phyloP scores from a whole-genome alignment of 1,140 invertebrate genomes.

The Eumeta japonica region DNA sequence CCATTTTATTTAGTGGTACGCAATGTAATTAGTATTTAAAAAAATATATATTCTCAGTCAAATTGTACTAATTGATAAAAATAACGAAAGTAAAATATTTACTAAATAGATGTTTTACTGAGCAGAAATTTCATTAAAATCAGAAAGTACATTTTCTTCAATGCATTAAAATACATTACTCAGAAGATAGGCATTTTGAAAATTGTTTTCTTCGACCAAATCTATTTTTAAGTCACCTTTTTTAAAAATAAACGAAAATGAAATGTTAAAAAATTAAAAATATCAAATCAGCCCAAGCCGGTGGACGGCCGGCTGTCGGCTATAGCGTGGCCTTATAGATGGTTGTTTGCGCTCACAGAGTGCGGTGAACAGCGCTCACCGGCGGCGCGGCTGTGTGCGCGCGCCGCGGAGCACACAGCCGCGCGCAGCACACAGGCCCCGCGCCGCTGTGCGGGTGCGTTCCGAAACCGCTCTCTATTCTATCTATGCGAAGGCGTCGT shows the following conservation, averaged over 20 bases:
- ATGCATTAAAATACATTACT: not conserved
- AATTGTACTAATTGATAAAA: too few species aligned
- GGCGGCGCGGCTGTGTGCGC: conserved; percentile 40
- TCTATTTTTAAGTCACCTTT: too few species aligned
- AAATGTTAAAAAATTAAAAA: conserved; percentile 9
- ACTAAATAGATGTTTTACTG: too few species aligned
- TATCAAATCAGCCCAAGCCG: conserved; percentile 29
- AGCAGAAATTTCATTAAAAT: not conserved
- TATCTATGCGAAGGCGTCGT: conserved; percentile 57
- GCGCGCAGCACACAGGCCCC: conserved; percentile 13
- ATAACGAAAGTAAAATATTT: too few species aligned
- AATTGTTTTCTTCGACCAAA: conserved; percentile 1
- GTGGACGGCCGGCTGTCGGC: conserved; percentile 45
- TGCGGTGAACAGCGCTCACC: conserved; percentile 57
- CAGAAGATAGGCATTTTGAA: too few species aligned
- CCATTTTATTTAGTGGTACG: too few species aligned
- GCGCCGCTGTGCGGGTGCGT: conserved; percentile 39
- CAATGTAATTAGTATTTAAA: too few species aligned
- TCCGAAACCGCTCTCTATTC: conserved; percentile 57
- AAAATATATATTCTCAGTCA: too few species aligned
- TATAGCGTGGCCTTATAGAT: conserved; percentile 59
- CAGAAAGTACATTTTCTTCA: not conserved
- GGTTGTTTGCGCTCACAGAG: conserved; percentile 58
- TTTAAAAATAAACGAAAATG: not conserved
- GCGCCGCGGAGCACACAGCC: conserved; percentile 12